Evolutionary conservation across 2,797 vertebrate species (phyloP), one percentile per base, ranked within the genome.

Genomic region (Gambusia yucatana): DNA sequence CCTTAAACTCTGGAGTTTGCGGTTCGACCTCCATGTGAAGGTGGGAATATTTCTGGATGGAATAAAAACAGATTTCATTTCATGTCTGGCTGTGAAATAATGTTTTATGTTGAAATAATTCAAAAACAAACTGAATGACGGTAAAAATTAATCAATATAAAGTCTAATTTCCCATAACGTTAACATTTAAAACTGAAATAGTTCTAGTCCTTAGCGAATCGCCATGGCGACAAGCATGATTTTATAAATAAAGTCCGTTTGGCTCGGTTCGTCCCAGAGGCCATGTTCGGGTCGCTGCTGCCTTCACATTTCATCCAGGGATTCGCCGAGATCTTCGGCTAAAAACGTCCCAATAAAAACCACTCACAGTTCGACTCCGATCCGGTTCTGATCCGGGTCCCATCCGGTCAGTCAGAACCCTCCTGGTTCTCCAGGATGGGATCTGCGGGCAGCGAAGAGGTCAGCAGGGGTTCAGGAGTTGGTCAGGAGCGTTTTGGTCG

Each of bases 401-500:
- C 22, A 61, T 89, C 41, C 80, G 92, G 81, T 97, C 95, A 92
- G 95, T 97, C 96, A 1, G 97, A 97, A 47, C 95, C 97, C 57
- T 97, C 97, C 67, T 99, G 98, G 88, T 98, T 98, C 70, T 99
- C 97, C n/a, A 99, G 90, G 92, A 99, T 98, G 20, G 98, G 98
- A 97, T 99, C 98, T 99, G 94, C 74, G 89, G 94, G 52, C 47
- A 84, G 30, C 75, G 39, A 85, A 48, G 59, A 73, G 39, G 48
- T 14, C 46, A 11, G 72, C 10, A 52, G 94, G 94, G 1, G 89
- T 92, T 33, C 95, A 94, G 39, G 61, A 22, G 36, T 20, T 39
- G 13, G 28, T 44, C 13, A 17, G 41, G 25, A 11, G 3, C 9
- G 6, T 17, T 6, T 61, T 14, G 28, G 57, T n/a, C 0, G 2